A percentile compares a stretch with the other conserved stretches of the same genome.
phyloP scores from a whole-genome alignment of 30 jellyfish, hydroid and myxozoan genomes.

The Chrysaora quinquecirrha region DNA sequence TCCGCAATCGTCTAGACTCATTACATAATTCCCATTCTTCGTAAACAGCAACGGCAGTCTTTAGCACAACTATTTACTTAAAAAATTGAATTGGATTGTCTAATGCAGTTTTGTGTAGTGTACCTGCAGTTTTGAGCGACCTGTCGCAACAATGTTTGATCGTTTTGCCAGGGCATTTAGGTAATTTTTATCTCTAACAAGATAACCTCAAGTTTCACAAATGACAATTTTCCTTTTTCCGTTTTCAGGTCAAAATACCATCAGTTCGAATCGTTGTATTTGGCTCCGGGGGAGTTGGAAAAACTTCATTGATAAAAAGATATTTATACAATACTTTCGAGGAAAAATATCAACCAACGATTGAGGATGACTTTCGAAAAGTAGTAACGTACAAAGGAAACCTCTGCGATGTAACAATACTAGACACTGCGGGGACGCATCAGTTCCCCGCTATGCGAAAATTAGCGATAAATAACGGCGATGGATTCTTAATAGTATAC shows the following conservation, averaged over 20 bases:
- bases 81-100: no score
- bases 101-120: no score
- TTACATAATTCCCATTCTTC: no score
- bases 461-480: slow-evolving; percentile 84
- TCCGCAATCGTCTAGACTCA: no score
- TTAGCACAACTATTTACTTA: no score
- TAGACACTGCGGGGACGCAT: slow-evolving; percentile 95
- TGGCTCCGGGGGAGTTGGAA: slow-evolving; percentile 99
- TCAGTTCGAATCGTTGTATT: slow-evolving; percentile 76
- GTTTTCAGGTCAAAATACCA: slow-evolving; percentile 67
- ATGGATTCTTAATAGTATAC: slow-evolving; percentile 85
- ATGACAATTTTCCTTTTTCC: no score
- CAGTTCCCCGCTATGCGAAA: slow-evolving; percentile 99
- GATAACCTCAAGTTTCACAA: no score
- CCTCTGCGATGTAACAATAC: slow-evolving; percentile 79
- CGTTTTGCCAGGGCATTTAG: no score
- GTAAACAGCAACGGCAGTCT: no score
- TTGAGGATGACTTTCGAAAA: slow-evolving; percentile 90
- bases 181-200: no score
- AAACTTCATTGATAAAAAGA: slow-evolving; percentile 83
- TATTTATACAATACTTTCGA: slow-evolving; percentile 76
- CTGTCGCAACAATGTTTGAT: no score
- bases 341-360: slow-evolving; percentile 74
- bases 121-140: no score
- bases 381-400: slow-evolving; percentile 68